Conservation (phyloP, 2,888 invertebrate species). For the Odontothrips loti region DNA sequence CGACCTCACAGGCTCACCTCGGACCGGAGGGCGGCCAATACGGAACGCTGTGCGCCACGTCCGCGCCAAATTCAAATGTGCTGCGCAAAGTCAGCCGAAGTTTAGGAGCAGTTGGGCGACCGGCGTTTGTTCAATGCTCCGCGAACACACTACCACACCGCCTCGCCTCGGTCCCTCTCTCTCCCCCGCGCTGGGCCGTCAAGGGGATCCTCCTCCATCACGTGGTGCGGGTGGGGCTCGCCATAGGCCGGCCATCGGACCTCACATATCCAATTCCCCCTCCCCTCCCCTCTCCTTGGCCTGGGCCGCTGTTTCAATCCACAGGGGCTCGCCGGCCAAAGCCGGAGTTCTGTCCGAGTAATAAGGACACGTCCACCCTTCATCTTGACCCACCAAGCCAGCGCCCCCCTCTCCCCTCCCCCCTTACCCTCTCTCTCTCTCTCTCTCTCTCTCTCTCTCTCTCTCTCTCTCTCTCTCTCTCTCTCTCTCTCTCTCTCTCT, state of each 20-base stretch:
- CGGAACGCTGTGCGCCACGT: too few species aligned
- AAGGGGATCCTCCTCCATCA: not conserved
- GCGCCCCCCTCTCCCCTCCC: not conserved
- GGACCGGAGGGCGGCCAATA: too few species aligned
- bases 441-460: not conserved
- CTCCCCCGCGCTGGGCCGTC: not conserved
- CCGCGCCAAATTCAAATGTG: too few species aligned
- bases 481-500: not conserved
- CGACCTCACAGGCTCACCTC: too few species aligned
- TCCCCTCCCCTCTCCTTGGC: not conserved
- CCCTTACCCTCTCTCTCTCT: not conserved
- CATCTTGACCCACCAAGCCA: not conserved
- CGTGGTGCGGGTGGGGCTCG: too few species aligned
- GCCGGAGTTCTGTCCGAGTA: conserved; percentile 20
- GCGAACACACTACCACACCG: not conserved
- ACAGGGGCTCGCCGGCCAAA: conserved; percentile 21
- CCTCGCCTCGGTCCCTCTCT: not conserved
- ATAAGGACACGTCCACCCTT: conserved; percentile 22
- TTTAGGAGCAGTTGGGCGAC: too few species aligned
- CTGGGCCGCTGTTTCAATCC: conserved; percentile 6
- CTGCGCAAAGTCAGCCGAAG: too few species aligned
- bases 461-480: not conserved
- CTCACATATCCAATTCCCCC: conserved; percentile 12
- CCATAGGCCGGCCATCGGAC: not conserved
- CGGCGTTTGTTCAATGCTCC: too few species aligned